Conservation (phyloP, 1,140 invertebrate genomes). For the Calliphora vicina region DNA sequence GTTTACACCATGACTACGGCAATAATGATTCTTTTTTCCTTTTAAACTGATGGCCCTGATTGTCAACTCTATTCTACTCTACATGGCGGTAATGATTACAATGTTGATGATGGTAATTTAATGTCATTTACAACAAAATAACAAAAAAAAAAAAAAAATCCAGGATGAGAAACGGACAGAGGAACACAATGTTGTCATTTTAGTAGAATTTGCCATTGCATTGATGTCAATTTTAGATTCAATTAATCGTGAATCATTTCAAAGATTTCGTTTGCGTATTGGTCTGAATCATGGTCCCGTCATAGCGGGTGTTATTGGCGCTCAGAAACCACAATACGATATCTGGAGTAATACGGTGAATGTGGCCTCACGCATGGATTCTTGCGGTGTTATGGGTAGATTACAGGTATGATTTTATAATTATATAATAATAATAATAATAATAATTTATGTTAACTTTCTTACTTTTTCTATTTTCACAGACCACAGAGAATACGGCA, state of each 20-base stretch:
- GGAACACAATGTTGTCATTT: slow-evolving; percentile 85
- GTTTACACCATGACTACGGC: too few relatives aligned
- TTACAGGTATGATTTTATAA: slow-evolving; percentile 72
- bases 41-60: neutral
- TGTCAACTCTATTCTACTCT: neutral
- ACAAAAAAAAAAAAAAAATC: neutral
- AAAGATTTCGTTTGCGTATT: slow-evolving; percentile 90
- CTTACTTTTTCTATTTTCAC: slow-evolving; percentile 7
- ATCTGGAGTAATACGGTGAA: slow-evolving; percentile 99
- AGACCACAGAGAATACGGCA: slow-evolving; percentile 84
- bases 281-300: slow-evolving; percentile 95
- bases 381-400: slow-evolving; percentile 87
- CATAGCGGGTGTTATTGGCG: slow-evolving; percentile 92
- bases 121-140: too few relatives aligned
- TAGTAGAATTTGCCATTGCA: slow-evolving; percentile 94
- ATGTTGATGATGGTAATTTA: neutral
- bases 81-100: neutral
- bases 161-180: slow-evolving; percentile 79
- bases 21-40: too few relatives aligned
- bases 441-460: neutral
- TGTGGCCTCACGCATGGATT: slow-evolving; percentile 95
- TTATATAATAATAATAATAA: neutral
- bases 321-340: slow-evolving; percentile 97
- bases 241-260: slow-evolving; percentile 97
- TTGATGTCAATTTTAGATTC: slow-evolving; percentile 91